Percentiles rank a stretch among this genome's conserved stretches.
These are phyloP conservation scores for Andrena dorsata DNA, from an alignment of 2,888 invertebrate genomes.

Conservation along the genomic window DNA sequence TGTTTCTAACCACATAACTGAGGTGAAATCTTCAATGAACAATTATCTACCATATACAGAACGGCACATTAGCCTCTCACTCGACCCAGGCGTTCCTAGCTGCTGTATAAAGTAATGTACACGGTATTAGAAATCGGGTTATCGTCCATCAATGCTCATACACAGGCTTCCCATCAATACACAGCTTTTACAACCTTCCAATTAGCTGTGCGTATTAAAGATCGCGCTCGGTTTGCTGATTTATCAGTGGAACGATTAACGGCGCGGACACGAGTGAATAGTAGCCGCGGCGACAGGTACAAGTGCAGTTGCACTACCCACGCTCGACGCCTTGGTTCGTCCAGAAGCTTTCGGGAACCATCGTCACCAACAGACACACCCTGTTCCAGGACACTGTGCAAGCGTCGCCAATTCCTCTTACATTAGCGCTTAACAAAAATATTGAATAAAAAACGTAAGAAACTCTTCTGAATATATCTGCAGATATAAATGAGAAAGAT, in stretches of 20 bases:
- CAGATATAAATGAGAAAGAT: too few species aligned
- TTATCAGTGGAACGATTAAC: constrained; percentile 59
- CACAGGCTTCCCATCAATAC: not conserved
- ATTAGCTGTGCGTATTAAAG: constrained; percentile 46
- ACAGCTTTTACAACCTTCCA: constrained; percentile 31
- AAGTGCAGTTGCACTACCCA: constrained; percentile 32
- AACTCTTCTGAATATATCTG: too few species aligned
- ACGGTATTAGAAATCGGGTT: constrained; percentile 19
- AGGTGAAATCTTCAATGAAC: not conserved
- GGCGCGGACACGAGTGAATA: constrained; percentile 47
- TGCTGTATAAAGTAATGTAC: not conserved
- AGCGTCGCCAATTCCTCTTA: too few species aligned
- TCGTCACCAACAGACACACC: constrained; percentile 47
- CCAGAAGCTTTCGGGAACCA: constrained; percentile 36
- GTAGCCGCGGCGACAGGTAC: constrained; percentile 37
- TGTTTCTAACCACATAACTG: not conserved
- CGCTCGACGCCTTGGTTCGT: constrained; percentile 11
- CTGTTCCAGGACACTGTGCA: constrained; percentile 13
- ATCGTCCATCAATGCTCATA: constrained; percentile 1
- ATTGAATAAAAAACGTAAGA: too few species aligned
- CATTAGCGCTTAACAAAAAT: too few species aligned
- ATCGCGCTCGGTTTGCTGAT: constrained; percentile 36
- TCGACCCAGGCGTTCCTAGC: not conserved
- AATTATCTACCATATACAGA: not conserved
- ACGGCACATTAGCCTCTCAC: not conserved